Evolutionary conservation across 2,797 vertebrate genomes (phyloP).

Genomic region (Vespertilio murinus): DNA sequence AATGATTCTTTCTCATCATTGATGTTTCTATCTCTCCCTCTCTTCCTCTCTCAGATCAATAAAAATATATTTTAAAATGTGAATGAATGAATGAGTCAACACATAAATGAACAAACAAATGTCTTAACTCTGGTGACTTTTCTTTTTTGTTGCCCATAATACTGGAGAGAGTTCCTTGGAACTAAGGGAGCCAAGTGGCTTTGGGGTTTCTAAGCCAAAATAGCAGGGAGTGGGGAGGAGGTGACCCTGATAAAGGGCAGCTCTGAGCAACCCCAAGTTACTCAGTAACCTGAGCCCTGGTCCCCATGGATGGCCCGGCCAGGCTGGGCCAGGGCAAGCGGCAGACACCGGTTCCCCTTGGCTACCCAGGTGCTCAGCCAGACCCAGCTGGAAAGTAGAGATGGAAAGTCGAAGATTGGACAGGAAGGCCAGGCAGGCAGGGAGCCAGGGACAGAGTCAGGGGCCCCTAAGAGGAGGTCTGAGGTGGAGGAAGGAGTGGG

Average conservation of each 20-base stretch:
- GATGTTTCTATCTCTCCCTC: no score
- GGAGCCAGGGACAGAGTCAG: background rate
- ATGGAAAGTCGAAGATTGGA: constrained; percentile 10
- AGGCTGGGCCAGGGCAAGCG: background rate
- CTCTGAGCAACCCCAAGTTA: background rate
- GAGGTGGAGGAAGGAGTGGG: background rate
- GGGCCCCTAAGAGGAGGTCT: background rate
- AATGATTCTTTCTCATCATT: no score
- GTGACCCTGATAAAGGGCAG: background rate
- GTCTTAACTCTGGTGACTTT: background rate
- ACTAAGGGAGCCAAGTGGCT: background rate
- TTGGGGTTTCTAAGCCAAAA: background rate
- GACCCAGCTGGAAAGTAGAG: constrained; percentile 6
- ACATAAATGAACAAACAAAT: background rate
- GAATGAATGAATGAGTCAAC: background rate
- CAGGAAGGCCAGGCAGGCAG: background rate
- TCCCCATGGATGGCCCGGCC: background rate
- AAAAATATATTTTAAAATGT: background rate
- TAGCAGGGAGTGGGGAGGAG: background rate
- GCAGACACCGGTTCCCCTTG: constrained; percentile 3
- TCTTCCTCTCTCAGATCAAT: no score
- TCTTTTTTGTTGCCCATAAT: background rate
- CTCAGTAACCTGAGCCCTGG: constrained; percentile 47
- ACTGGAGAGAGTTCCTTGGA: background rate
- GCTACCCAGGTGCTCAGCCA: background rate